These are phyloP conservation scores for Rhizomys pruinosus DNA, from an alignment of 2,113 vertebrate genomes.

Conservation along the genomic window DNA sequence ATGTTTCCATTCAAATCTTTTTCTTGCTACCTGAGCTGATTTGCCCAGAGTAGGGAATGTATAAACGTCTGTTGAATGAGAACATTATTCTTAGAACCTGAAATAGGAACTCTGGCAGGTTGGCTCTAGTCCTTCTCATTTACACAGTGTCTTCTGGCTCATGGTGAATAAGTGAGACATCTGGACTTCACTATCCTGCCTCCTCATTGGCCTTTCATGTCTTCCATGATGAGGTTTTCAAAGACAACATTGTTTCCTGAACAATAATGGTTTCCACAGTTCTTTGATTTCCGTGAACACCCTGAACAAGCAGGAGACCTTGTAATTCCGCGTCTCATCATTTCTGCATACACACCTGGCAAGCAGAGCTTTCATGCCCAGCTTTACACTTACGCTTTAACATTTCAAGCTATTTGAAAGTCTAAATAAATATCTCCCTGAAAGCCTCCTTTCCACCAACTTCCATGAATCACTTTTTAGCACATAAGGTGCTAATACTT, in stretches of 20 bases:
- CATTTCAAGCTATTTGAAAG: conserved; percentile 42
- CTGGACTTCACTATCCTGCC: background rate
- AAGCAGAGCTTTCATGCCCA: conserved; percentile 52
- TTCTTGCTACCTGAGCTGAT: background rate
- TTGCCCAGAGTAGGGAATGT: background rate
- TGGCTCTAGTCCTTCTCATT: background rate
- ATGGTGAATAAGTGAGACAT: background rate
- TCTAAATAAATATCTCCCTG: conserved; percentile 16
- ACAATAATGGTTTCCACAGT: conserved; percentile 61
- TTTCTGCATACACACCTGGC: conserved; percentile 51
- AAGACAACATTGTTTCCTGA: conserved; percentile 70
- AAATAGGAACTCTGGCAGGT: background rate
- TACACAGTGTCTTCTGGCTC: background rate
- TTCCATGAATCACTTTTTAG: conserved; percentile 29
- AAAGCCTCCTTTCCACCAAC: background rate
- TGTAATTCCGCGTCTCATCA: conserved; percentile 64
- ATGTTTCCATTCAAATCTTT: background rate
- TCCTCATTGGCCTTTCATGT: too few relatives aligned
- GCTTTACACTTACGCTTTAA: background rate
- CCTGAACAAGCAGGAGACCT: conserved; percentile 36
- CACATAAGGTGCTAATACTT: conserved; percentile 5
- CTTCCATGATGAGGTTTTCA: conserved; percentile 4
- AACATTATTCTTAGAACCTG: conserved; percentile 12
- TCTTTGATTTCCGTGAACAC: conserved; percentile 75
- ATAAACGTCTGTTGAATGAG: background rate